Base-by-base conservation (phyloP, 2,113 vertebrate genomes). In the Ancistrus triradiatus region DNA sequence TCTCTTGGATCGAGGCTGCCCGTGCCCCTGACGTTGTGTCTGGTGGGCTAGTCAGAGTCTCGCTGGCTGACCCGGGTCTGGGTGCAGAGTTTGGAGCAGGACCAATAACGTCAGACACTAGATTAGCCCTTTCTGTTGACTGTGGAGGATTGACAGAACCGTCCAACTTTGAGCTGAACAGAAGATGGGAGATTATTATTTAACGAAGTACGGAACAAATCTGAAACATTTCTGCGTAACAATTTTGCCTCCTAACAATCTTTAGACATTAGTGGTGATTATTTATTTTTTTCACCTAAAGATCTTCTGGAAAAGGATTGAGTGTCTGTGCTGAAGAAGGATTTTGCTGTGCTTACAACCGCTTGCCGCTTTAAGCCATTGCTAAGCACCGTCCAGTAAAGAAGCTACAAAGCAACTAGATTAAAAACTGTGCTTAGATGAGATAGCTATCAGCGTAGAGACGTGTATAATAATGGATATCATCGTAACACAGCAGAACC, bases 81-180 rank as follows among this genome's bases (percentile, higher is more conserved):
- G 50, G 17, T 48, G 65, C 51, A 64, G 73, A 59, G 71, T 57
- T 52, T 31, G n/a, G n/a, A n/a, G n/a, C n/a, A n/a, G n/a, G n/a
- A n/a, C n/a, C n/a, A n/a, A n/a, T n/a, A n/a, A 25, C 64, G 31
- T 80, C 74, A 38, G 61, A 64, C 28, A 55, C 57, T 21, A 18
- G 27, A 50, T 57, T 75, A 77, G 77, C 72, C 74, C 67, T 80
- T 74, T 64, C 35, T 21, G 70, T 74, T 42, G 72, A 31, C 17
- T 53, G 46, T 15, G 31, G 37, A 17, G 47, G 19, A 52, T 68
- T 66, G 17, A 19, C 60, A 22, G 69, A 68, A 37, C 40, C 57
- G 25, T 55, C 60, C 6, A 72, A 37, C 40, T 66, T 72, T 22
- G 65, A 66, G 37, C 70, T 70, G 27, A 28, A 48, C 3, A 21